These are phyloP conservation scores for Trichechus manatus DNA, from an alignment of 2,113 vertebrate species.

Conservation along the genomic window DNA sequence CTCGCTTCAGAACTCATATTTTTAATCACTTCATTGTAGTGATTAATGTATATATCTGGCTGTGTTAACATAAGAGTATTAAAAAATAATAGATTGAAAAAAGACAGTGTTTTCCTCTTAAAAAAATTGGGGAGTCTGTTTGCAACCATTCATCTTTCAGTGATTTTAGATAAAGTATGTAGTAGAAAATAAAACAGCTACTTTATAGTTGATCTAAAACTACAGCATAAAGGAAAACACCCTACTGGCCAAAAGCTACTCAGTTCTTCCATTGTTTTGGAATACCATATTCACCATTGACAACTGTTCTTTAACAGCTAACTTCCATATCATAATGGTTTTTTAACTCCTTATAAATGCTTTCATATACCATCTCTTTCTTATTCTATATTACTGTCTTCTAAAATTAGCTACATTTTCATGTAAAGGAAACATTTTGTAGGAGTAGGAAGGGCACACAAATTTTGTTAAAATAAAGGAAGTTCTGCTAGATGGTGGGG, in stretches of 20 bases:
- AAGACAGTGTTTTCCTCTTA: background rate
- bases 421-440: constrained; percentile 13
- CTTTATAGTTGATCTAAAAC: background rate
- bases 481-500: background rate
- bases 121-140: background rate
- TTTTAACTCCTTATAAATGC: background rate
- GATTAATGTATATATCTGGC: background rate
- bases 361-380: background rate
- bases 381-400: background rate
- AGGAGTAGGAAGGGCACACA: background rate
- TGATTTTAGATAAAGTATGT: background rate
- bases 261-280: background rate
- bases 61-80: constrained; percentile 23
- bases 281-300: background rate
- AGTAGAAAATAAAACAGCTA: constrained; percentile 12
- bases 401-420: background rate
- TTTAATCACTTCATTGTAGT: background rate
- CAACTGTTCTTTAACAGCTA: background rate
- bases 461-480: background rate
- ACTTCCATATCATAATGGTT: background rate
- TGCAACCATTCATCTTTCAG: background rate
- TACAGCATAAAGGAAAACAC: background rate
- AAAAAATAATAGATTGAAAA: background rate
- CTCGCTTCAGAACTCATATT: background rate
- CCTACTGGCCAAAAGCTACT: background rate